Evolutionary conservation across 1,140 invertebrate species (phyloP), one percentile per base, ranked within the genome.

Genomic region (Tribolium madens): DNA sequence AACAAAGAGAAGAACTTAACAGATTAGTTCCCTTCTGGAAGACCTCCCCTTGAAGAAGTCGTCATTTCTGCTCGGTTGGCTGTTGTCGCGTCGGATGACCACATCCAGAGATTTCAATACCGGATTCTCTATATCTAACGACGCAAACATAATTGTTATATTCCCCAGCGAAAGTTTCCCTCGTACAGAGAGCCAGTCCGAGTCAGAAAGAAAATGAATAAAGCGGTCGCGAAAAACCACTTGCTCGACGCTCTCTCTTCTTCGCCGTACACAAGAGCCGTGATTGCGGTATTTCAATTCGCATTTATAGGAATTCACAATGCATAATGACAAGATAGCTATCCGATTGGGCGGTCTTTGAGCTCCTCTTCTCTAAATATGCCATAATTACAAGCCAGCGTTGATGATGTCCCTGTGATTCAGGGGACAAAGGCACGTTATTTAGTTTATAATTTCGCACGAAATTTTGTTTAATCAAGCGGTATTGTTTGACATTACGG

Each of bases 71-170:
- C 68, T 76, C 70, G 68, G 69, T 48, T 70, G 73, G 73, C 75
- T 80, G 76, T 78, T 80, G 76, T 78, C 73, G 76, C 79, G 60
- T 79, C 50, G 53, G 81, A 83, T 83, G 82, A 83, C 82, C 82
- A 81, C 82, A 82, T 83, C 80, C 76, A 81, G 77, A 69, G 71
- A 78, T 81, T 78, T 83, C 81, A 80, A 79, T 79, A 80, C 78
- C 81, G 81, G 81, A 82, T 81, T 83, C 81, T 82, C 78, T 79
- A 79, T 78, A 79, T 83, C 82, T 82, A 83, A 82, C 82, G 82
- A 82, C 77, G 81, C 82, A 81, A 83, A 83, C 80, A 81, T 83
- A 83, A 83, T 83, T 83, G 82, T 82, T 82, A 78, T 82, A 81
- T 80, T 82, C 82, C 82, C 80, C 69, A 47, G 73, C 60, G 71